phyloP scores from a whole-genome alignment of 2,888 invertebrate species.

The Pseudanteris insignis region DNA sequence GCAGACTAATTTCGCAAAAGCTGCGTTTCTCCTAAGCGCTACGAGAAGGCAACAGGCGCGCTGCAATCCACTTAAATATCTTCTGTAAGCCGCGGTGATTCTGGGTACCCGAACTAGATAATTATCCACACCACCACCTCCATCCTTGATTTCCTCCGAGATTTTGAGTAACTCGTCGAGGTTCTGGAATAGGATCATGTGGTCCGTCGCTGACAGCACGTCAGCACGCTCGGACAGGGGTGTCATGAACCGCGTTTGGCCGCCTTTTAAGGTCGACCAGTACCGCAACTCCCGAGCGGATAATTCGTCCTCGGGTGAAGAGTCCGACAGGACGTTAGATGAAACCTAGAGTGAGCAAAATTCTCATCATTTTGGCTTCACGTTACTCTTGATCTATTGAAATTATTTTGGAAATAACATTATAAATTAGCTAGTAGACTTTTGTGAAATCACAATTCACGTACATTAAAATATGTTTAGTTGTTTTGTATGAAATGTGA shows the following conservation, averaged over 20 bases:
- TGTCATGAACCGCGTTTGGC: conserved; percentile 79
- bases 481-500: too few relatives aligned
- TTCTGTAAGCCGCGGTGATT: conserved; percentile 81
- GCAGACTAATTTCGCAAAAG: conserved; percentile 82
- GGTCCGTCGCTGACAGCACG: conserved; percentile 79
- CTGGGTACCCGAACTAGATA: conserved; percentile 79
- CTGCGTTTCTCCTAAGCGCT: conserved; percentile 72
- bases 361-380: too few relatives aligned
- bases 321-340: conserved; percentile 67
- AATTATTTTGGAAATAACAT: too few relatives aligned
- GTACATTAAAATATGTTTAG: too few relatives aligned
- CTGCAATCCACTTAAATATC: conserved; percentile 85
- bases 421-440: too few relatives aligned
- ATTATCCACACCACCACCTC: conserved; percentile 70
- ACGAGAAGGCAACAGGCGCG: conserved; percentile 86
- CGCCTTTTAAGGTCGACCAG: conserved; percentile 80
- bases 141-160: conserved; percentile 85
- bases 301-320: conserved; percentile 79
- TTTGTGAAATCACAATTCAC: too few relatives aligned
- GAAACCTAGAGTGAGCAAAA: conserved; percentile 52
- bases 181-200: conserved; percentile 84
- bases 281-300: conserved; percentile 82
- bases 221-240: conserved; percentile 80
- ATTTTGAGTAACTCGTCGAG: conserved; percentile 82
- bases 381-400: too few relatives aligned